A percentile compares a stretch with the other conserved stretches of the same genome.
These are phyloP conservation scores for Trichogramma pretiosum DNA, from an alignment of 1,140 invertebrate species.

Conservation along the genomic window DNA sequence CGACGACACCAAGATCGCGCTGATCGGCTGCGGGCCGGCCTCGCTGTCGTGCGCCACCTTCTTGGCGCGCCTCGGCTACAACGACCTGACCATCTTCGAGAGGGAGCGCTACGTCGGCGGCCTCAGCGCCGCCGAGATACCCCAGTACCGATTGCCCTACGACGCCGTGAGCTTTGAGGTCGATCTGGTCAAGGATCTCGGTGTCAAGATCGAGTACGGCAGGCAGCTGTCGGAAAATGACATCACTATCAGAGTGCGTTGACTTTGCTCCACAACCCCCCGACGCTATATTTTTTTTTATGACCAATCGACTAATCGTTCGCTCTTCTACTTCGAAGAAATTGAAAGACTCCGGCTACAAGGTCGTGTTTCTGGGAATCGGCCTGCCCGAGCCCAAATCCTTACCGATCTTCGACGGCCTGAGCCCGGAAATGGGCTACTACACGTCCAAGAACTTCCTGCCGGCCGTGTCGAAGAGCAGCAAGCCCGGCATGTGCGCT, in stretches of 20 bases:
- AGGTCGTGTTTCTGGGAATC: conserved; percentile 87
- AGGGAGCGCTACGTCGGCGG: conserved; percentile 81
- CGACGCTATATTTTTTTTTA: too few species aligned
- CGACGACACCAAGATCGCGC: conserved; percentile 70
- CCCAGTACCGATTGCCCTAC: conserved; percentile 90
- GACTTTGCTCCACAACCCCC: too few species aligned
- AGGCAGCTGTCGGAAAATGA: conserved; percentile 56
- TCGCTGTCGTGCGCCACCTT: conserved; percentile 96
- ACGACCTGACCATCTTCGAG: conserved; percentile 87
- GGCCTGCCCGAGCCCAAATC: conserved; percentile 86
- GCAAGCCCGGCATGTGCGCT: conserved; percentile 77
- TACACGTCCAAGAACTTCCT: conserved; percentile 93
- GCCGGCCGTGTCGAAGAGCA: conserved; percentile 75
- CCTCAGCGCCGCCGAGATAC: conserved; percentile 89
- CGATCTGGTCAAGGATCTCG: conserved; percentile 81
- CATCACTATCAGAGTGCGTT: conserved; percentile 57
- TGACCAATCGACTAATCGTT: too few species aligned
- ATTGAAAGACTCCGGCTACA: conserved; percentile 59
- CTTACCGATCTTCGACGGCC: conserved; percentile 68
- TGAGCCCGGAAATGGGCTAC: conserved; percentile 77
- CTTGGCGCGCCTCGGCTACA: conserved; percentile 84
- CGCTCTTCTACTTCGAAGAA: too few species aligned
- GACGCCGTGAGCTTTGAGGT: conserved; percentile 92
- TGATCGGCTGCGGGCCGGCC: conserved; percentile 91
- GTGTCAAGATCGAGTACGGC: conserved; percentile 72